A percentile compares a stretch with the other conserved stretches of the same genome.
Evolutionary conservation across 2,113 vertebrate genomes (phyloP).

Genomic region (Peromyscus polionotus): DNA sequence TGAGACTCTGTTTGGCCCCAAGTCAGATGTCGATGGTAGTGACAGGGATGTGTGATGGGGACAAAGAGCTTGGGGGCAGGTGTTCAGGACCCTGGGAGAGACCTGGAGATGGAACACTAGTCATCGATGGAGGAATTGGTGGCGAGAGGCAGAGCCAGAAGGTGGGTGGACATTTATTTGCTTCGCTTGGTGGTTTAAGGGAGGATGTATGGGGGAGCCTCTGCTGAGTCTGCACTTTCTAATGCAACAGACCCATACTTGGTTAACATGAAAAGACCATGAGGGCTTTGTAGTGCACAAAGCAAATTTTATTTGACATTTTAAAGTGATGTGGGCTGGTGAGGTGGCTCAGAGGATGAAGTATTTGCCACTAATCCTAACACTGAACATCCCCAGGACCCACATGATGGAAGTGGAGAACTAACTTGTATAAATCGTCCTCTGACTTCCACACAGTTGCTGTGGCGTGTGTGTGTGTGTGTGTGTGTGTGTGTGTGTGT

Average conservation of each 20-base stretch:
- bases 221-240: neutral
- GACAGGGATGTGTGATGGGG: neutral
- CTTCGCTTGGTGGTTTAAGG: conserved; percentile 32
- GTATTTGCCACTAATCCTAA: neutral
- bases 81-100: neutral
- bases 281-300: neutral
- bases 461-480: neutral
- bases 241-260: neutral
- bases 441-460: neutral
- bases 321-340: neutral
- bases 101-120: neutral
- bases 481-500: neutral
- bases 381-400: neutral
- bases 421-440: neutral
- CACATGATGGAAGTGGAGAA: neutral
- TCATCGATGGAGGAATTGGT: neutral
- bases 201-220: neutral
- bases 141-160: neutral
- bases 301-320: neutral
- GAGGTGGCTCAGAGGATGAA: neutral
- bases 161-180: neutral
- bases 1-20: neutral
- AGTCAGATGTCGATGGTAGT: neutral
- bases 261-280: neutral
- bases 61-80: neutral